Evolutionary conservation across 2,113 vertebrate genomes (phyloP).

Genomic region (Onychorhynchus coronatus): DNA sequence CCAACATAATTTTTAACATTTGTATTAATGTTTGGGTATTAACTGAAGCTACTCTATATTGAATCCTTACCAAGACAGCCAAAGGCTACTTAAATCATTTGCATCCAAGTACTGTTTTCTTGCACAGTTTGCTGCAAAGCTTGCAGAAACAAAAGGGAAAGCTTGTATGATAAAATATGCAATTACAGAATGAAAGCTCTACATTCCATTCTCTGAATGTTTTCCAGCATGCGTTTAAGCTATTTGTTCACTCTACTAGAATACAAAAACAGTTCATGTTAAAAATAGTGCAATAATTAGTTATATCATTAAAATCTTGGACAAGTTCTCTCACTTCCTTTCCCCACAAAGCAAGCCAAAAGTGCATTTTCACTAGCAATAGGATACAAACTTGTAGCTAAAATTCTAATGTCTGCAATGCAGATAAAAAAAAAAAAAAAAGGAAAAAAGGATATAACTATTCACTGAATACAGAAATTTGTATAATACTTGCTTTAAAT

Average conservation of each 20-base stretch:
- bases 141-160: neutral
- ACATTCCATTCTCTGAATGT: neutral
- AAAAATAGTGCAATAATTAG: conserved; percentile 5
- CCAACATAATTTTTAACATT: neutral
- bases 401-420: neutral
- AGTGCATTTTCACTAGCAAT: neutral
- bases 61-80: neutral
- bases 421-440: neutral
- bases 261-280: neutral
- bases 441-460: too few relatives aligned
- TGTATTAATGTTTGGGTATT: neutral
- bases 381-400: neutral
- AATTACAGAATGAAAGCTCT: neutral
- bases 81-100: neutral
- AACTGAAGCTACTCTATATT: neutral
- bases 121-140: neutral
- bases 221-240: neutral
- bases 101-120: neutral
- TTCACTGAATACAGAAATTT: neutral
- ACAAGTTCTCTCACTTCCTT: neutral
- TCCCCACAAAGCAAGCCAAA: neutral
- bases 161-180: neutral
- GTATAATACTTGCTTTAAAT: neutral
- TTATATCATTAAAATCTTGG: neutral
- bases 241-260: neutral